Base-by-base conservation (phyloP, 2,888 invertebrate genomes). In the Euplagia quadripunctaria region DNA sequence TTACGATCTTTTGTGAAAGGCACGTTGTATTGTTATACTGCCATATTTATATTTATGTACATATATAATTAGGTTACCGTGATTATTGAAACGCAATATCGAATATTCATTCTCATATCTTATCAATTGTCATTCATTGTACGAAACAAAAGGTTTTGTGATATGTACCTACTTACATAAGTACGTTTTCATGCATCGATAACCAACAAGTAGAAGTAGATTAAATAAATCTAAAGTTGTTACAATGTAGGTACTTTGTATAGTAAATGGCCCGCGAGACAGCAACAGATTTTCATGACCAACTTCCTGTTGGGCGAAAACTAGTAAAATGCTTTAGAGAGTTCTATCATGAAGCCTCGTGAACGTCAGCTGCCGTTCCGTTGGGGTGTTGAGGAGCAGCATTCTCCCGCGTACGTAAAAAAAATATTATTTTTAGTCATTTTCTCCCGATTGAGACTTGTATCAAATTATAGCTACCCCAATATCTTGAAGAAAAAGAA, bases 91-190 rank as follows among this genome's bases (percentile, higher is more conserved):
- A 46, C 52, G 31, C 51, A 68, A 52, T 64, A 70, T 51, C 52
- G 31, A 70, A 66, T 42, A 52, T 64, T 63, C 41, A 67, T 17
- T 43, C 14, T 8, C 46, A 51, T 73, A 74, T 74, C 73, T 70
- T 70, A 74, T 74, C 73, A 51, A 66, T 66, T 74, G 67, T 70
- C 70, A 66, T 63, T 65, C 61, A 51, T 52, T 70, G 63, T 70
- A 46, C 61, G 70, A 64, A 70, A 74, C 66, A 74, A 70, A 70
- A 66, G 67, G 70, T 64, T 31, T 69, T 51, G 61, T 64, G 55
- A 71, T 61, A 49, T 67, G 49, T 67, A 63, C 31, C 31, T 31
- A 31, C 71, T 65, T 70, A 70, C 17, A 51, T 61, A 72, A 64
- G 68, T 68, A 68, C 31, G 7, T 61, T 31, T 31, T 14, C 31